Evolutionary conservation across 2,888 invertebrate species (phyloP).

Genomic region (Dynastes hyllus): DNA sequence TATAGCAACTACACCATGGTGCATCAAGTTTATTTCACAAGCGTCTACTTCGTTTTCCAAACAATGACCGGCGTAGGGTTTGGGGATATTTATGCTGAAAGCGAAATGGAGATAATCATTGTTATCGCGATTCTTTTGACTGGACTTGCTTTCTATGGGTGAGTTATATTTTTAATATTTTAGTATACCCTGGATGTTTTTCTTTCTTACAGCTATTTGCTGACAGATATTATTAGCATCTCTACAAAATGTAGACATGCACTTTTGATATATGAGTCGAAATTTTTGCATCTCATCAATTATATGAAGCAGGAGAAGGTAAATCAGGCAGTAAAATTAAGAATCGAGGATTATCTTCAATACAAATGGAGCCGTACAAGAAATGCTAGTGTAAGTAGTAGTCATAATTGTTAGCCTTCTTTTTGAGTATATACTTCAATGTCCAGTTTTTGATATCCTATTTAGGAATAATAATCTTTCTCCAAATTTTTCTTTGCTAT

Average conservation of each 20-base stretch:
- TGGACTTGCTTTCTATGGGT: slow-evolving; percentile 56
- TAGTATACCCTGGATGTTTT: not conserved
- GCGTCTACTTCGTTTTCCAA: slow-evolving; percentile 55
- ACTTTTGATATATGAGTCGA: slow-evolving; percentile 54
- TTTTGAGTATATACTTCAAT: too few relatives aligned
- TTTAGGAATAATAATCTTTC: too few relatives aligned
- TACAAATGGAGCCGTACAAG: slow-evolving; percentile 74
- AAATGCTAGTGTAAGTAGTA: slow-evolving; percentile 63
- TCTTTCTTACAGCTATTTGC: slow-evolving; percentile 48
- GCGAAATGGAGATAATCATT: slow-evolving; percentile 52
- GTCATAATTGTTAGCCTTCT: too few relatives aligned
- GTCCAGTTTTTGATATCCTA: too few relatives aligned
- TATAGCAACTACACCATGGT: slow-evolving; percentile 53
- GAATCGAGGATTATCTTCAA: slow-evolving; percentile 73
- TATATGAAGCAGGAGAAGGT: slow-evolving; percentile 55
- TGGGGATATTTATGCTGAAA: slow-evolving; percentile 55
- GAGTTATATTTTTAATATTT: not conserved
- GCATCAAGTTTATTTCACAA: slow-evolving; percentile 55
- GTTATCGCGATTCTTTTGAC: slow-evolving; percentile 51
- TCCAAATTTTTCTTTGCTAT: too few relatives aligned
- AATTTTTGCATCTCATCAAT: slow-evolving; percentile 53
- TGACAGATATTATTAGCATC: slow-evolving; percentile 57
- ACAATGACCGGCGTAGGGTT: slow-evolving; percentile 54
- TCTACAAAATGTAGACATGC: slow-evolving; percentile 52
- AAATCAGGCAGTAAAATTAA: slow-evolving; percentile 56